These are phyloP conservation scores for Papilio helenus DNA, from an alignment of 1,140 invertebrate species.

Conservation along the genomic window DNA sequence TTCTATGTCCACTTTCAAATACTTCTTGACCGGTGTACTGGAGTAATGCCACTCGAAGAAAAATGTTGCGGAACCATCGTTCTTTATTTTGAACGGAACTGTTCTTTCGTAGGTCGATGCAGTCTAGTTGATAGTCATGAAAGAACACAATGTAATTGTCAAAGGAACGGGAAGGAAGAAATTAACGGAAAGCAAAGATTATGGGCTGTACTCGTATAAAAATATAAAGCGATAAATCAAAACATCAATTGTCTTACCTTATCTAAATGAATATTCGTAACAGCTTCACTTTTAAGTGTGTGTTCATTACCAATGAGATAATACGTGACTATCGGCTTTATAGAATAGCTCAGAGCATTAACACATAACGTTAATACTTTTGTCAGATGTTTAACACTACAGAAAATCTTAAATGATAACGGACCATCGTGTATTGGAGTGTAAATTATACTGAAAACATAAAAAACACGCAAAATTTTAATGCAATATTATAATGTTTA, in stretches of 20 bases:
- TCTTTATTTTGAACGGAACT: constrained; percentile 71
- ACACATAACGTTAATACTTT: constrained; percentile 69
- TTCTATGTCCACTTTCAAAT: constrained; percentile 63
- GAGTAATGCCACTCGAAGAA: constrained; percentile 72
- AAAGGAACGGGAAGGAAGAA: not conserved
- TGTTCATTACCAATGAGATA: constrained; percentile 70
- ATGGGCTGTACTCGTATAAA: not conserved
- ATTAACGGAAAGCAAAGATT: not conserved
- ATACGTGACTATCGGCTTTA: constrained; percentile 72
- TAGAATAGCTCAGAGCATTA: constrained; percentile 70
- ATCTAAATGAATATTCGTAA: constrained; percentile 74
- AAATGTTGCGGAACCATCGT: constrained; percentile 75
- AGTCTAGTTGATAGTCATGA: constrained; percentile 52
- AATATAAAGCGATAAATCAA: not conserved
- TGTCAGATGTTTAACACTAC: constrained; percentile 63
- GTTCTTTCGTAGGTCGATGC: constrained; percentile 74
- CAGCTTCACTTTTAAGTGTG: constrained; percentile 58
- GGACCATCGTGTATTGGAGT: constrained; percentile 74
- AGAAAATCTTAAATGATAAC: constrained; percentile 75
- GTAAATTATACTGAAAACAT: constrained; percentile 66
- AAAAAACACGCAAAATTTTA: not conserved
- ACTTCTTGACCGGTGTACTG: constrained; percentile 63
- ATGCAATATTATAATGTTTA: not conserved
- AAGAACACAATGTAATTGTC: not conserved
- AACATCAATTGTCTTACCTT: constrained; percentile 54